phyloP scores from a whole-genome alignment of 2,797 vertebrate species.

The Tapera naevia region DNA sequence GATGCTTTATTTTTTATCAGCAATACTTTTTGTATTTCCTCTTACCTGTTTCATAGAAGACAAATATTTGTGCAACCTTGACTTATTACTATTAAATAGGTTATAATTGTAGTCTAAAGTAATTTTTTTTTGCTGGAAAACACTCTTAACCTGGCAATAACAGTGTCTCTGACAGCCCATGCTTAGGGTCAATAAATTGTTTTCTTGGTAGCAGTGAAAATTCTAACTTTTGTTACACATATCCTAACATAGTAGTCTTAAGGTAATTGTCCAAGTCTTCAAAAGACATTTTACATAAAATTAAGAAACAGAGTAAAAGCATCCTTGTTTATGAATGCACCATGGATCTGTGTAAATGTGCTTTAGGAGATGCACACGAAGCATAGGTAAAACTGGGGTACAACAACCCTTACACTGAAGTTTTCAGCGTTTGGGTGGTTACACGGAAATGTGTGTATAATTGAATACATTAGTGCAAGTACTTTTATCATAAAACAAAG shows the following conservation, averaged over 20 bases:
- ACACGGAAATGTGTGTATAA: background rate
- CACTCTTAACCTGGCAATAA: background rate
- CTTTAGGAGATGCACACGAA: background rate
- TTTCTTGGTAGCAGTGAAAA: background rate
- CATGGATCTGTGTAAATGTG: background rate
- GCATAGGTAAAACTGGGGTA: background rate
- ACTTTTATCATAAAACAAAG: background rate
- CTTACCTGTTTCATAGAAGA: slow-evolving; percentile 25
- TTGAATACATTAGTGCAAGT: background rate
- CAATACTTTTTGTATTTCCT: background rate
- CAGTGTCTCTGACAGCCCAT: background rate
- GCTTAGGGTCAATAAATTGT: slow-evolving; percentile 34
- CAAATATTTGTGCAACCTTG: background rate
- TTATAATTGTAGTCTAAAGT: slow-evolving; percentile 24
- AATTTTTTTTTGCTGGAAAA: slow-evolving; percentile 40
- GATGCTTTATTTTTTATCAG: background rate
- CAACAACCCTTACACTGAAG: fast-evolving
- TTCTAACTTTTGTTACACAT: background rate
- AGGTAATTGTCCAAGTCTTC: background rate
- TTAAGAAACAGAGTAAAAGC: background rate
- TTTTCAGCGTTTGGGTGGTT: background rate
- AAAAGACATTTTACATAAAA: background rate
- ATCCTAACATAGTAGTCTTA: background rate
- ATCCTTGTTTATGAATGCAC: background rate
- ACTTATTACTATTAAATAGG: slow-evolving; percentile 38